Evolutionary conservation across 2,797 vertebrate genomes (phyloP), one percentile per base, ranked within the genome.

Genomic region (Scomberomorus guttatus): DNA sequence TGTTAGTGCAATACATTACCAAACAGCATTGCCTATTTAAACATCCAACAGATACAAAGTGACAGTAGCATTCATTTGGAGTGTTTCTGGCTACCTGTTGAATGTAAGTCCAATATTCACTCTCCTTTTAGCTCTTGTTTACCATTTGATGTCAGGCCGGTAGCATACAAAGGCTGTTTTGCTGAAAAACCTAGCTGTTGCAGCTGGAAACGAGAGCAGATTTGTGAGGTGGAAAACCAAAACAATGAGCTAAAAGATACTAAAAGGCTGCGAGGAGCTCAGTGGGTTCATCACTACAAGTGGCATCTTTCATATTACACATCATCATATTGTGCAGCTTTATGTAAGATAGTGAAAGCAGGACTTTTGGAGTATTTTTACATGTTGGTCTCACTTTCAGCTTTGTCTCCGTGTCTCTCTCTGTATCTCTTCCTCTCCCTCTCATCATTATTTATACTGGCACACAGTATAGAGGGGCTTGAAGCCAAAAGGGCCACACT

Each of bases 361-460:
- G 15, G 18, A n/a, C 3, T 32, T 58, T 11, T 32, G n/a, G 18
- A 37, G 4, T 25, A 13, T 20, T 54, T 57, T 62, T 29, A 18
- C 24, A 50, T 42, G 32, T 15, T 15, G 11, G 27, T 56, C 52
- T 75, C 17, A 59, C 22, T 37, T 11, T 73, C n/a, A 72, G 20
- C 20, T 74, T 64, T 59, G 48, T 69, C 34, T 66, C 20, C 72
- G 8, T 27, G 46, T 64, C 20, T 34, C 20, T 65, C 34, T 62
- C 27, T 55, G 12, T 59, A 2, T 56, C 3, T 42, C 22, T 32
- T 37, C 79, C 34, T 48, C 56, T 80, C 52, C 50, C 37, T 68
- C 48, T 74, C 56, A 69, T 89, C 62, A 82, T 89, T 87, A 82
- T 87, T 86, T 79, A 67, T 65, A 75, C 77, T 83, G 76, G 76